Base-by-base conservation (phyloP, 2,888 invertebrate genomes). In the Ophion slaviceki region DNA sequence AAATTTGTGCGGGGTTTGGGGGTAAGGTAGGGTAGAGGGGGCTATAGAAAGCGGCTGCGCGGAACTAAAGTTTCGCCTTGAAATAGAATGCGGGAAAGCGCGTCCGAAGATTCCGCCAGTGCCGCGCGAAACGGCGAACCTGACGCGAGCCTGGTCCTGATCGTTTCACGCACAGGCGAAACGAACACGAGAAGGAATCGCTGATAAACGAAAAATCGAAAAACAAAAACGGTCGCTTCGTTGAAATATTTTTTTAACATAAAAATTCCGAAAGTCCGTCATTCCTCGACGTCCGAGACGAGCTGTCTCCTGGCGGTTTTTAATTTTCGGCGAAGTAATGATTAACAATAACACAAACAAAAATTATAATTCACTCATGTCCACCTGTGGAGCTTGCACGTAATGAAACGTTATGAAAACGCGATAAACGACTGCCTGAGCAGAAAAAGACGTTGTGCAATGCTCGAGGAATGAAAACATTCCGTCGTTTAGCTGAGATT, bases 101-200 rank as follows among this genome's bases (percentile, higher is more conserved):
- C 86, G 72, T 76, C 80, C 71, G 86, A 68, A 67, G 75, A 66
- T 84, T 76, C 78, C 81, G 61, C 85, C 91, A 91, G 91, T 91
- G 84, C 83, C 88, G 91, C 89, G 90, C 88, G 88, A 90, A 89
- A 90, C 89, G 74, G 89, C 90, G 88, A 86, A 88, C 80, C 77
- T 68, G 78, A 82, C 89, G 89, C 80, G 87, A 87, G 81, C 79
- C 83, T 84, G 47, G 32, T 82, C 80, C 82, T 80, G 66, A 53
- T 80, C 80, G 67, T 59, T 61, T 45, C 53, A 47, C 28, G 11
- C 66, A 45, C 17, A 75, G 17, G 24, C 72, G n/a, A 62, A 74
- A 79, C 17, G 53, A 70, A 80, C 64, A 80, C 64, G 47, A 71
- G 17, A 62, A 40, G 67, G 67, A 76, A 80, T 76, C 68, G 45